Conservation (phyloP, 35 echinoderm and acorn worm genomes). For the Patiria miniata region DNA sequence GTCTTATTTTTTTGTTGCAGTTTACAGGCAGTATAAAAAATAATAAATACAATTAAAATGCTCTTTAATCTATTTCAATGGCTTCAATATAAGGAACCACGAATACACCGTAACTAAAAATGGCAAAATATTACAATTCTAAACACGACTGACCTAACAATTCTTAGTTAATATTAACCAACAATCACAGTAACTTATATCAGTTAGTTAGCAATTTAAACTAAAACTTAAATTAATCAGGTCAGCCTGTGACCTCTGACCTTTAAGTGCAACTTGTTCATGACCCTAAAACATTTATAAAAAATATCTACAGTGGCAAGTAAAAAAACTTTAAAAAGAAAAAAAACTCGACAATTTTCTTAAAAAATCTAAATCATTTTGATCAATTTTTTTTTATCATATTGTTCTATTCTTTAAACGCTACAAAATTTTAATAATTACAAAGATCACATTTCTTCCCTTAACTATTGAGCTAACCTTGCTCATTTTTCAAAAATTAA, state of each 20-base stretch:
- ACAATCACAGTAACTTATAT: not conserved
- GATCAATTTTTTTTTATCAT: not conserved
- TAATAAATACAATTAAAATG: constrained; percentile 22
- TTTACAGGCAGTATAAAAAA: constrained; percentile 21
- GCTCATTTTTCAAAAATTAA: not conserved
- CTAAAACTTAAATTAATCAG: too few species aligned
- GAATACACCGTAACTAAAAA: constrained; percentile 8
- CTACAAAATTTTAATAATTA: not conserved
- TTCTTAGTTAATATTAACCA: not conserved
- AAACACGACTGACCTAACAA: not conserved
- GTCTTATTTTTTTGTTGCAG: not conserved
- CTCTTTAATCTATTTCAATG: constrained; percentile 13
- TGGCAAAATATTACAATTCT: constrained; percentile 6
- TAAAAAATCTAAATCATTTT: not conserved
- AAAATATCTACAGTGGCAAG: not conserved
- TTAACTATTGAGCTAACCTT: not conserved
- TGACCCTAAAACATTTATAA: not conserved
- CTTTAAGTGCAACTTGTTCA: not conserved
- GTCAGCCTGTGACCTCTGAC: too few species aligned
- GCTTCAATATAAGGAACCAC: not conserved
- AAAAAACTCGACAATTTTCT: not conserved
- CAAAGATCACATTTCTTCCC: not conserved
- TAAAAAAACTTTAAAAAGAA: not conserved
- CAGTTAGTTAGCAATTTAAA: not conserved
- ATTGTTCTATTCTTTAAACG: not conserved